Evolutionary conservation across 1,140 invertebrate species (phyloP).

Genomic region (Euura saliciscinereae): DNA sequence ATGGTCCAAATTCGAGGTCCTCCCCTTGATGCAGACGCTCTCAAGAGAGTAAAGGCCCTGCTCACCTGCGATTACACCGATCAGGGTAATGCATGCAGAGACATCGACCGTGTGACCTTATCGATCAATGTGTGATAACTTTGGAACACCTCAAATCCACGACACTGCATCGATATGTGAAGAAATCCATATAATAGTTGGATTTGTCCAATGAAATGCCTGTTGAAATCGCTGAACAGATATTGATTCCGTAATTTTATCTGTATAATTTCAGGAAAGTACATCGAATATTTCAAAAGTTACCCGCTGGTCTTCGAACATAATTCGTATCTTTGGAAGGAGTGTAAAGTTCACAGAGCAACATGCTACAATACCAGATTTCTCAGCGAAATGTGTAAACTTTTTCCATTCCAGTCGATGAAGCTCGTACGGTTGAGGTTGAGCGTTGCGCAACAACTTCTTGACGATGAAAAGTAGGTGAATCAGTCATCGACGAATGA

Average conservation of each 20-base stretch:
- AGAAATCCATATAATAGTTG: conserved; percentile 15
- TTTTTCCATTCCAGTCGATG: conserved; percentile 88
- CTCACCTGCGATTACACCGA: conserved; percentile 77
- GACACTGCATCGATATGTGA: too few relatives aligned
- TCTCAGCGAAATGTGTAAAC: conserved; percentile 76
- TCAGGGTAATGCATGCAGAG: too few relatives aligned
- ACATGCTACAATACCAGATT: conserved; percentile 80
- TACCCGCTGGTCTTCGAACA: conserved; percentile 84
- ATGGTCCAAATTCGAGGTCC: conserved; percentile 79
- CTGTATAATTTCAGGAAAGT: conserved; percentile 68
- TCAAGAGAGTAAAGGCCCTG: conserved; percentile 71
- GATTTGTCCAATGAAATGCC: conserved; percentile 17
- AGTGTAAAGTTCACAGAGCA: conserved; percentile 72
- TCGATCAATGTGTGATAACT: neutral
- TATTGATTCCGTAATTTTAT: too few relatives aligned
- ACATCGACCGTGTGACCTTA: too few relatives aligned
- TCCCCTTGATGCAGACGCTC: conserved; percentile 67
- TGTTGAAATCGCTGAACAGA: conserved; percentile 7
- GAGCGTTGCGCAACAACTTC: conserved; percentile 70
- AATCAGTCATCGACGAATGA: neutral
- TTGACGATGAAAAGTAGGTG: conserved; percentile 74
- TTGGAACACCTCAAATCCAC: too few relatives aligned
- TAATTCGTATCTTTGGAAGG: conserved; percentile 80
- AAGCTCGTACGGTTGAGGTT: conserved; percentile 82
- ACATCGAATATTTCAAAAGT: conserved; percentile 76